Evolutionary conservation across 37 sponge, comb jelly and placozoan species (phyloP).

Genomic region (Crambe crambe): DNA sequence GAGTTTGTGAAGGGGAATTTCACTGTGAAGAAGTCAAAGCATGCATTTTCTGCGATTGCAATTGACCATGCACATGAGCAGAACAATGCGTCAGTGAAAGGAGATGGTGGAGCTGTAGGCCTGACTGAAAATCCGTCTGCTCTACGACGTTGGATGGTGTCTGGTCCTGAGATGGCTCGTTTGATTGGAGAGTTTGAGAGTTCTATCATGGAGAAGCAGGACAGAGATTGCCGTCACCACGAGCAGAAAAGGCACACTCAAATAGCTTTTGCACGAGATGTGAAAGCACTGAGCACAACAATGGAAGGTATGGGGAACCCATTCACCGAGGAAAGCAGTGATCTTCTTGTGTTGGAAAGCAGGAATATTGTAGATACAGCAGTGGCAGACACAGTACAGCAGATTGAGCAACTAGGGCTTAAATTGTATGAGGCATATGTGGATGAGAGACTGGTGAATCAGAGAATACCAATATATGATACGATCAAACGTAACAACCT

Average conservation of each 20-base stretch:
- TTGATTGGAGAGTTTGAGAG: slow-evolving; percentile 1
- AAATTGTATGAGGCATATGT: not conserved
- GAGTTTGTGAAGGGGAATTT: not conserved
- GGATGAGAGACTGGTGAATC: not conserved
- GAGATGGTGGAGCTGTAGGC: slow-evolving; percentile 29
- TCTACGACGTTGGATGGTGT: not conserved
- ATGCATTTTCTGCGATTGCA: slow-evolving; percentile 24
- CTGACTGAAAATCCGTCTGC: slow-evolving; percentile 4
- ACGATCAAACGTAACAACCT: slow-evolving; percentile 19
- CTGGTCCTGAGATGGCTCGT: slow-evolving; percentile 5
- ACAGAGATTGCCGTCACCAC: slow-evolving; percentile 14
- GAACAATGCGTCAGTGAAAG: slow-evolving; percentile 38
- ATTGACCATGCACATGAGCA: slow-evolving; percentile 39
- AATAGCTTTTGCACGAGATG: slow-evolving; percentile 7
- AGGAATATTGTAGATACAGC: not conserved
- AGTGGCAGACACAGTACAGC: not conserved
- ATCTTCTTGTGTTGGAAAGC: slow-evolving; percentile 10
- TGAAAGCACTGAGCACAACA: not conserved
- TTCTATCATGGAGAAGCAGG: not conserved
- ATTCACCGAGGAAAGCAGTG: not conserved
- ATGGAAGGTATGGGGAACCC: not conserved
- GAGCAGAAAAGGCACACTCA: slow-evolving; percentile 24
- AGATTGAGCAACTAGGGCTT: not conserved
- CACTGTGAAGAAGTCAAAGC: not conserved
- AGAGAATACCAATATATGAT: slow-evolving; percentile 4